These are phyloP conservation scores for Glaucidium brasilianum DNA, from an alignment of 2,113 vertebrate genomes.

Conservation along the genomic window DNA sequence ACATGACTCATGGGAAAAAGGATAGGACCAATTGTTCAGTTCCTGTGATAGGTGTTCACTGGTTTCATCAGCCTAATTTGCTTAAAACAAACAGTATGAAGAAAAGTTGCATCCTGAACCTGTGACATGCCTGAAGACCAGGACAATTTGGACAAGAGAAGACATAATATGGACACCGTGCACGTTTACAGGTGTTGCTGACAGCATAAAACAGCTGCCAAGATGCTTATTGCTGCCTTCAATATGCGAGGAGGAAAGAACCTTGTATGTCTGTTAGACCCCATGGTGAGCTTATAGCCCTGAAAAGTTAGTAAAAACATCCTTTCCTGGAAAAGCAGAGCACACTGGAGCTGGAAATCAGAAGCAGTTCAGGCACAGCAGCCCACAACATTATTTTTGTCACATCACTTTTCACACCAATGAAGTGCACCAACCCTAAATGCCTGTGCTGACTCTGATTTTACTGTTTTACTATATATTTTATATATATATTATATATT, in stretches of 20 bases:
- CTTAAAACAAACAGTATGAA: neutral
- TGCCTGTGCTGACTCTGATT: neutral
- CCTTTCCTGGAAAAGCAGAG: neutral
- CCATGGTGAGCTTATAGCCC: neutral
- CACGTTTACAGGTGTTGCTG: neutral
- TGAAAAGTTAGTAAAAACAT: neutral
- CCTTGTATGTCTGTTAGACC: neutral
- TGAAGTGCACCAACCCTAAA: neutral
- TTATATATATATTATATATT: too few relatives aligned
- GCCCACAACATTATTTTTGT: neutral
- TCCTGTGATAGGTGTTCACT: neutral
- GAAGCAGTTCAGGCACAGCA: neutral
- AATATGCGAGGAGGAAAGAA: rapidly evolving
- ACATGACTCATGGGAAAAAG: neutral
- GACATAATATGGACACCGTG: rapidly evolving
- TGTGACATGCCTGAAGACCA: neutral
- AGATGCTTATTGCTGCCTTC: neutral
- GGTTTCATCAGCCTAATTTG: neutral
- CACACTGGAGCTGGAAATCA: neutral
- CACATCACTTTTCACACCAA: neutral
- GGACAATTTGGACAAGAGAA: neutral
- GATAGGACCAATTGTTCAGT: neutral
- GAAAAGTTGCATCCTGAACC: neutral
- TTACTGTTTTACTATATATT: neutral
- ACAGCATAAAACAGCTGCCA: neutral